These are phyloP conservation scores for Phocoena sinus DNA, from an alignment of 2,113 vertebrate species.

Conservation along the genomic window DNA sequence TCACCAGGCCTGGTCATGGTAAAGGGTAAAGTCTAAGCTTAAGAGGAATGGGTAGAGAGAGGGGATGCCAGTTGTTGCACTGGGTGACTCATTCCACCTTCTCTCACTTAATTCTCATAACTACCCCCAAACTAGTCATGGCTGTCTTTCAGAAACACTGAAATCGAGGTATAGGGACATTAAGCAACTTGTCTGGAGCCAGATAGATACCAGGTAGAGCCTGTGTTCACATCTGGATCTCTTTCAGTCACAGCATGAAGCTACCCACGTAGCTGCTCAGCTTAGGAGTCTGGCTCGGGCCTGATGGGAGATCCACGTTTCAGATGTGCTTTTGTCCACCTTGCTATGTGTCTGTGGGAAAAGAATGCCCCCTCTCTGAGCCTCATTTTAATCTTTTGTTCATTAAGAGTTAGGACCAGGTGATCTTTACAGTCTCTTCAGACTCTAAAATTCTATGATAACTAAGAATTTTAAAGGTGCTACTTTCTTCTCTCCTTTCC, in stretches of 20 bases:
- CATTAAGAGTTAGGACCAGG: neutral
- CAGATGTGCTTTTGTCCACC: neutral
- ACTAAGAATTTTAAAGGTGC: conserved; percentile 4
- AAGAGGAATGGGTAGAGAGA: neutral
- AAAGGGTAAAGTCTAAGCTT: neutral
- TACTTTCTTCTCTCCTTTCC: neutral
- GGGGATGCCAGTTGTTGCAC: neutral
- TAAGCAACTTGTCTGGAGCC: neutral
- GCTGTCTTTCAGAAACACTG: neutral
- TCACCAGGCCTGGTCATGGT: neutral
- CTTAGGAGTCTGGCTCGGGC: neutral
- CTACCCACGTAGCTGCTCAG: neutral
- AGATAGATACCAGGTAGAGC: neutral
- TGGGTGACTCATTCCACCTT: neutral
- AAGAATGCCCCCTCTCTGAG: conserved; percentile 51
- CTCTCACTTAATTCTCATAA: neutral
- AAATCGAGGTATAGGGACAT: neutral
- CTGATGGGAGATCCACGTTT: neutral
- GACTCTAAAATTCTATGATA: neutral
- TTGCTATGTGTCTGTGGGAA: conserved; percentile 42
- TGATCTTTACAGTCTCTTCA: neutral
- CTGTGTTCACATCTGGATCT: neutral
- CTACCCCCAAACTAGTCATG: neutral
- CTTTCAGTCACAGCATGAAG: neutral
- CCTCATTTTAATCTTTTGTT: conserved; percentile 44